Evolutionary conservation across 2,797 vertebrate genomes (phyloP).

Genomic region (Phoeniculus purpureus): DNA sequence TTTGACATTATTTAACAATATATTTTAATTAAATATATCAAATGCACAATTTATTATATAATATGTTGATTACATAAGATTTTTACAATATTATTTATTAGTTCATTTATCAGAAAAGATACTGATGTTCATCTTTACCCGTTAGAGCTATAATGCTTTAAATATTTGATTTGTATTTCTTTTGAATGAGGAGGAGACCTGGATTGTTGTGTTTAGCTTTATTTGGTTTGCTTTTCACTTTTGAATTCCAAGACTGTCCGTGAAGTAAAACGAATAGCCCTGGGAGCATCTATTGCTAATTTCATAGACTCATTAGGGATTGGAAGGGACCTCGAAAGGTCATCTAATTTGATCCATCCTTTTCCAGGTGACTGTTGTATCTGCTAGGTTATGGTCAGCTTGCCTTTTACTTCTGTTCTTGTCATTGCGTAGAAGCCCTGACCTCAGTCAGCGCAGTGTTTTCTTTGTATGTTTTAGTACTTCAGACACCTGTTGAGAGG

Average conservation of each 20-base stretch:
- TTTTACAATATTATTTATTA: too few species aligned
- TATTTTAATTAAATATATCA: too few species aligned
- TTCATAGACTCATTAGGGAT: too few species aligned
- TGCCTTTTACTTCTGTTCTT: neutral
- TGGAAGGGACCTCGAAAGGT: too few species aligned
- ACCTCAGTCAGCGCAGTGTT: neutral
- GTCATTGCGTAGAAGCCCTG: neutral
- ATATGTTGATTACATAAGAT: too few species aligned
- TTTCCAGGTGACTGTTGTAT: neutral
- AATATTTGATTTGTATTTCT: neutral
- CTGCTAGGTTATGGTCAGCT: neutral
- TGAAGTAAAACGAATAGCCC: neutral
- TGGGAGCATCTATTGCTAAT: neutral
- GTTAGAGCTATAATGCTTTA: neutral
- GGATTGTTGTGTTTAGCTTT: neutral
- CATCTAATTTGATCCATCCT: neutral
- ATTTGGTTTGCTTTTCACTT: neutral
- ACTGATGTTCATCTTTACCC: neutral
- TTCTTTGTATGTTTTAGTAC: slow-evolving; percentile 80
- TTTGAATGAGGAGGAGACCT: neutral
- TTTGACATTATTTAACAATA: neutral
- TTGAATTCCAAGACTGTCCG: neutral
- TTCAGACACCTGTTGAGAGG: slow-evolving; percentile 93
- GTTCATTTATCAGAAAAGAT: neutral
- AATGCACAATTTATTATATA: too few species aligned